These are phyloP conservation scores for Drosophila sp. DNA, from an alignment of 1,140 invertebrate genomes.

Conservation along the genomic window DNA sequence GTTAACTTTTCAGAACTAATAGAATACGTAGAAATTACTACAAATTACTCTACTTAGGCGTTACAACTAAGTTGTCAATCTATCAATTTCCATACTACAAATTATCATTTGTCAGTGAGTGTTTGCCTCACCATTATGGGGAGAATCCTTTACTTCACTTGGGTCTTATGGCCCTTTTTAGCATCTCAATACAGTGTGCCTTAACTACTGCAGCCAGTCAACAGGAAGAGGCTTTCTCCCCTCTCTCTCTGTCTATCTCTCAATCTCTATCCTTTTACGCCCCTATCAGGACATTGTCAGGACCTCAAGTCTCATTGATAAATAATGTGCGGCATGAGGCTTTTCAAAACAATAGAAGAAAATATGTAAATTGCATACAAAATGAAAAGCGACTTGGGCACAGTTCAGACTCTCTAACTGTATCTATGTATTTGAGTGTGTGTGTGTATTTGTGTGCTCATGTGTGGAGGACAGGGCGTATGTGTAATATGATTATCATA, in stretches of 20 bases:
- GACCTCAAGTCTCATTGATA: slow-evolving; percentile 34
- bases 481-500: slow-evolving; percentile 74
- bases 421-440: background rate
- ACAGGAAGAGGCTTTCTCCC: slow-evolving; percentile 9
- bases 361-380: slow-evolving; percentile 65
- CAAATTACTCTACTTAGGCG: background rate
- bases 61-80: background rate
- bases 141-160: background rate
- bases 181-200: background rate
- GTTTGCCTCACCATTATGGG: background rate
- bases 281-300: slow-evolving; percentile 27
- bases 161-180: slow-evolving; percentile 1
- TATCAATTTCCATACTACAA: background rate
- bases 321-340: slow-evolving; percentile 55
- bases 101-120: slow-evolving; percentile 9
- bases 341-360: slow-evolving; percentile 65
- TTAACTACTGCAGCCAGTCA: slow-evolving; percentile 8
- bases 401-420: slow-evolving; percentile 17
- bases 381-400: slow-evolving; percentile 32
- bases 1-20: too few relatives aligned
- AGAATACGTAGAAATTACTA: too few relatives aligned
- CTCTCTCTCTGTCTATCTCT: background rate
- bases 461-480: slow-evolving; percentile 37
- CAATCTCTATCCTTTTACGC: slow-evolving; percentile 14
- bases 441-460: slow-evolving; percentile 11